Evolutionary conservation across 2,797 vertebrate species (phyloP), one percentile per base, ranked within the genome.

Genomic region (Lutjanus campechanus): DNA sequence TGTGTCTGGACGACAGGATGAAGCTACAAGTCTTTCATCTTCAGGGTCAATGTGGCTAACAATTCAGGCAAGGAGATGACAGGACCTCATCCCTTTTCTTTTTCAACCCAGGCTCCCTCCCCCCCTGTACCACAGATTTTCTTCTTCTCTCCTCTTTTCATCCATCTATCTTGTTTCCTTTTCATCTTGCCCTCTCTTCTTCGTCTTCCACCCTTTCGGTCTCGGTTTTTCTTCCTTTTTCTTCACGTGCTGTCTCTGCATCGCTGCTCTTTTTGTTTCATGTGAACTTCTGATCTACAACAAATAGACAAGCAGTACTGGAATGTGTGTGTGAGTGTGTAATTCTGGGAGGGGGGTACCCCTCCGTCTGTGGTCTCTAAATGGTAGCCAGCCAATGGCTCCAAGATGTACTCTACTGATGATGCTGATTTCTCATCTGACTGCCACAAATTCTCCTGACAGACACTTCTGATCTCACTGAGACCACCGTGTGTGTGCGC

Each of bases 361-460:
- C 66, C 76, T 71, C 75, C 62, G 54, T 72, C 85, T 85, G 85
- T 55, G 66, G 79, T 86, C 80, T 81, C 69, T 74, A 73, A 86
- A 85, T 78, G 70, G 76, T 66, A 81, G 82, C 76, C 77, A 82
- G 78, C 69, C 87, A 87, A 88, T 91, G 72, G 83, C 75, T 91
- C 87, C 89, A 91, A 91, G 90, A 91, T 93, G 87, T 79, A 81
- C 76, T 82, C 64, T 22, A 20, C 53, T 80, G 78, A 64, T 86
- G 82, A 73, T 73, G 81, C 76, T 62, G 71, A 92, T 81, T 63
- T 81, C 67, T 86, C 85, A 87, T 88, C 85, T 76, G 51, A 36
- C 61, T 78, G 75, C 84, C 78, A 79, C 74, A 82, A 79, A 89
- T 83, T 84, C 81, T 79, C 81, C 76, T 53, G 77, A 84, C 82